Evolutionary conservation across 2,888 invertebrate species (phyloP), one percentile per base, ranked within the genome.

Genomic region (Lapara coniferarum): DNA sequence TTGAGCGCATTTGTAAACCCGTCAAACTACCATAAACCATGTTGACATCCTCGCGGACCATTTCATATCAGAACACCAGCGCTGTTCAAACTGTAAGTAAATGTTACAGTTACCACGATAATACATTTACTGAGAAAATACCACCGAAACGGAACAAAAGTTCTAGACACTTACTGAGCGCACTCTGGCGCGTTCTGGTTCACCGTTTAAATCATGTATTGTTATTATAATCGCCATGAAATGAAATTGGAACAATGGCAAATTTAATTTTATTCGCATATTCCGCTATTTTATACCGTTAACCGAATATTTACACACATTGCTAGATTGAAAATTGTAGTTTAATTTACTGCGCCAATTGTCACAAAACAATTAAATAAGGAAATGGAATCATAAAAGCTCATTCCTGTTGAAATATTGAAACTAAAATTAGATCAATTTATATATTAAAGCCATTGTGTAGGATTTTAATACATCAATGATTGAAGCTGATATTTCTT

Each of bases 131-230:
- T n/a, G 44, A 51, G 72, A 78, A 76, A 72, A 73, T 73, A 73
- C 70, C 73, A 69, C 74, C 73, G 66, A 74, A 74, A 73, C 71
- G 74, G 74, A 79, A 77, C 72, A 73, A 73, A 77, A 74, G 70
- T 73, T 75, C 71, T 73, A 69, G 69, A 72, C 71, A 69, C 70
- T 73, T 71, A 70, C 71, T 71, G 69, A 66, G 63, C 66, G 71
- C 67, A 70, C 72, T 68, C 74, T 59, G 71, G 66, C 66, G 52
- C 66, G 66, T 66, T 66, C 58, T 56, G 66, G 69, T 57, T 67
- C 52, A 44, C 66, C 57, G 53, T 52, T 57, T 69, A 69, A 69
- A 57, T 66, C 58, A 69, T 66, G 66, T 69, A 69, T 66, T 69
- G 69, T 66, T 69, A 66, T 69, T 69, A 51, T 58, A 69, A 66